A percentile compares a stretch with the other conserved stretches of the same genome.
phyloP scores from a whole-genome alignment of 2,113 vertebrate genomes.

The Macrotus californicus region DNA sequence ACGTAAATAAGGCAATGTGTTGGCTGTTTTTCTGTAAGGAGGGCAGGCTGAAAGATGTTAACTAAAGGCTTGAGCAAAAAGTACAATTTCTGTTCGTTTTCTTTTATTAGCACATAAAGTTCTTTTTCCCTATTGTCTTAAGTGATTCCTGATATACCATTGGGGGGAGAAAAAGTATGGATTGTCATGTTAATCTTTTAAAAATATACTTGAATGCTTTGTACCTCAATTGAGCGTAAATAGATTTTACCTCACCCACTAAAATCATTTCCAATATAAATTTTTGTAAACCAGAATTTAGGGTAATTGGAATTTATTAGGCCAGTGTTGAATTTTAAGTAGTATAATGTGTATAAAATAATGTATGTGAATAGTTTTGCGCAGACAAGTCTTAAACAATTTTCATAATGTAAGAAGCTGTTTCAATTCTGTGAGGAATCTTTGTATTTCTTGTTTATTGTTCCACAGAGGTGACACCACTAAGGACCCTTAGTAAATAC shows the following conservation, averaged over 20 bases:
- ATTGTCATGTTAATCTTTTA: background rate
- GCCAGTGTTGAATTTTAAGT: background rate
- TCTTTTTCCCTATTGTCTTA: background rate
- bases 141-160: background rate
- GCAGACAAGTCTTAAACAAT: background rate
- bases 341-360: background rate
- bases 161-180: background rate
- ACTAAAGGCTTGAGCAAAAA: background rate
- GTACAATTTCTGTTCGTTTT: background rate
- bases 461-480: background rate
- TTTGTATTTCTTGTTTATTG: background rate
- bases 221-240: background rate
- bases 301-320: background rate
- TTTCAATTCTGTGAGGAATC: background rate
- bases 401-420: background rate
- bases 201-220: background rate
- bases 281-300: background rate
- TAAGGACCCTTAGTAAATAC: background rate
- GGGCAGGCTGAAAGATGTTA: slow-evolving; percentile 37
- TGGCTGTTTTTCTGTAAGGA: slow-evolving; percentile 45
- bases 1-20: background rate
- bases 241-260: background rate
- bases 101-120: background rate
- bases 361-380: background rate
- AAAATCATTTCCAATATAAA: background rate